Evolutionary conservation across 2,797 vertebrate genomes (phyloP).

Genomic region (Ibycter americanus): DNA sequence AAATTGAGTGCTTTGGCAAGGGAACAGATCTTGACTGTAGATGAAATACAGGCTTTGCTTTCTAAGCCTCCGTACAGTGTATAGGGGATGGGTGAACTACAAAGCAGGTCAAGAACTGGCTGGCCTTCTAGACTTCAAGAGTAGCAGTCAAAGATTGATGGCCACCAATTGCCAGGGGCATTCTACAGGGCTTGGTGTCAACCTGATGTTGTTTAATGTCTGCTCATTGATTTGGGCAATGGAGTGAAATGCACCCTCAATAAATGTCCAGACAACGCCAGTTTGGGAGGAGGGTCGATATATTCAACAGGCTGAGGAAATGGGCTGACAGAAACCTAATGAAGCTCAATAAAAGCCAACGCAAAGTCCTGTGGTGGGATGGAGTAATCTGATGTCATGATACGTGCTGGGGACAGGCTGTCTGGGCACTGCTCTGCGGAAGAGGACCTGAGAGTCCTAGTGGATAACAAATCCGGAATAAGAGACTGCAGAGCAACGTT

Average conservation of each 20-base stretch:
- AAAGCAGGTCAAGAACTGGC: background rate
- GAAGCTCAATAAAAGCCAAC: background rate
- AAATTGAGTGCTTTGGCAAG: background rate
- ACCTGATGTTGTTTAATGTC: background rate
- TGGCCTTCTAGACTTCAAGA: background rate
- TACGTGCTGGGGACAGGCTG: accelerated
- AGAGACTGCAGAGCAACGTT: accelerated
- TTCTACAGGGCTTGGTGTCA: background rate
- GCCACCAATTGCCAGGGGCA: background rate
- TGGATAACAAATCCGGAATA: background rate
- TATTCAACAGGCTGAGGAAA: background rate
- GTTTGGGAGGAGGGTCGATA: accelerated
- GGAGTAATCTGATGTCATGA: accelerated
- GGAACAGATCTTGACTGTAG: background rate
- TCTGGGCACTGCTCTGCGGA: background rate
- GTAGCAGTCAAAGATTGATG: background rate
- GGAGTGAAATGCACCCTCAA: background rate
- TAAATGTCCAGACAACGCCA: background rate
- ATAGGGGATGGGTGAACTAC: background rate
- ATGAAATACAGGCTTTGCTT: background rate
- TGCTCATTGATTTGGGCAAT: background rate
- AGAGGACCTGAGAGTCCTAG: accelerated
- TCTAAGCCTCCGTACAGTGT: background rate
- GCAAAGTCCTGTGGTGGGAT: background rate
- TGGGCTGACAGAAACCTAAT: background rate